Conservation (phyloP, 2,113 vertebrate species). For the Ellobius talpinus region DNA sequence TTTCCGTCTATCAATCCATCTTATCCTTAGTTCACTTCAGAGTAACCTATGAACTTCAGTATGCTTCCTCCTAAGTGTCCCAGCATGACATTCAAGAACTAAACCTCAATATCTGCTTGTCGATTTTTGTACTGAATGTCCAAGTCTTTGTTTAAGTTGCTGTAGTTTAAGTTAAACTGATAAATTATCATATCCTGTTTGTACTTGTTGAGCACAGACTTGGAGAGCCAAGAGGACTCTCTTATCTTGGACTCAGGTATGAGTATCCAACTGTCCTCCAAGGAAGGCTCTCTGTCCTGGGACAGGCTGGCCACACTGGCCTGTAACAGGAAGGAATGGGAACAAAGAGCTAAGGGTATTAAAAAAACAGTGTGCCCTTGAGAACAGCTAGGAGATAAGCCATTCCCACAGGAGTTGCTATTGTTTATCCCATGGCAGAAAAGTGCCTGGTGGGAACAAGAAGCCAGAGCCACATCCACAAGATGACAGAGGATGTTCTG, state of each 20-base stretch:
- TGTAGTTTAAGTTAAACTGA: background rate
- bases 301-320: background rate
- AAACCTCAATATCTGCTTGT: background rate
- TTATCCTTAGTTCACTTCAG: slow-evolving; percentile 5
- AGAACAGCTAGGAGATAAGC: background rate
- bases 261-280: background rate
- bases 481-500: background rate
- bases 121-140: background rate
- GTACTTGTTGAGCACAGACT: background rate
- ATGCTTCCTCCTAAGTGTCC: background rate
- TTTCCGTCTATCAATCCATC: background rate
- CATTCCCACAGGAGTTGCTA: background rate
- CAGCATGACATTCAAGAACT: background rate
- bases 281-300: background rate
- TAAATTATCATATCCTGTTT: background rate
- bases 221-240: background rate
- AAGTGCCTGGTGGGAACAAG: background rate
- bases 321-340: background rate
- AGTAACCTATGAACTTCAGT: background rate
- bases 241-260: too few relatives aligned
- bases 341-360: background rate
- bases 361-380: background rate
- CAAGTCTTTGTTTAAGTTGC: background rate
- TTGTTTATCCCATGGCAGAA: background rate
- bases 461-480: background rate